Base-by-base conservation (phyloP, 2,113 vertebrate species). In the Corvus cornix region DNA sequence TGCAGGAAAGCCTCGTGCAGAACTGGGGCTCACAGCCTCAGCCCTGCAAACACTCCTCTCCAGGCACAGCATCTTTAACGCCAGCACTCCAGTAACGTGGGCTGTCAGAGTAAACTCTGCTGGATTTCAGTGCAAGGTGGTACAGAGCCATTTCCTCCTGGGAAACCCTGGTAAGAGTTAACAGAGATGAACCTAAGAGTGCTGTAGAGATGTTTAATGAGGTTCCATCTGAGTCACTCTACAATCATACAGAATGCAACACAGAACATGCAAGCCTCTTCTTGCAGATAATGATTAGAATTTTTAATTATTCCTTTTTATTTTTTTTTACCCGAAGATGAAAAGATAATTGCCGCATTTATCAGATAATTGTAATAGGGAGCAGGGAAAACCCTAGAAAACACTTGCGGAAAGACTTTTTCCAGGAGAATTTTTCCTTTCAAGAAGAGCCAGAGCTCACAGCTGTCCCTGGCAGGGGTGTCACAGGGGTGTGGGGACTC, bases 41-140 rank as follows among this genome's bases (percentile, higher is more conserved):
- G 3, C 35, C 56, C 70, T 28, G 27, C 74, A 13, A n/a, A 20
- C 24, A 0, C 44, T 49, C 16, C 70, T 2, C 37, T 3, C 43
- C 55, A 10, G 1, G 5, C 37, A 14, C 8, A 23, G 41, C 62
- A 49, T 8, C 95, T 44, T 6, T 1, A 12, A 3, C 11, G 49
- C 1, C 49, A 82, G 60, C 49, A 2, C 33, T 20, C 35, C 53
- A 41, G 13, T 0, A 30, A 31, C 76, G 23, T 0, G 7, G 13
- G 26, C 62, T 53, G 27, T 2, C 58, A 41, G 16, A 33, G 20
- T 16, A 5, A 80, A 39, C 5, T 35, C 68, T 17, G 60, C n/a
- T 21, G 7, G 33, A 15, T 72, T 52, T 48, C 5, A 79, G 12
- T 21, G 74, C 33, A 44, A 84, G 74, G 77, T 43, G 84, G 6